phyloP scores from a whole-genome alignment of 2,888 invertebrate genomes.

The Himalopsyche tibetana region DNA sequence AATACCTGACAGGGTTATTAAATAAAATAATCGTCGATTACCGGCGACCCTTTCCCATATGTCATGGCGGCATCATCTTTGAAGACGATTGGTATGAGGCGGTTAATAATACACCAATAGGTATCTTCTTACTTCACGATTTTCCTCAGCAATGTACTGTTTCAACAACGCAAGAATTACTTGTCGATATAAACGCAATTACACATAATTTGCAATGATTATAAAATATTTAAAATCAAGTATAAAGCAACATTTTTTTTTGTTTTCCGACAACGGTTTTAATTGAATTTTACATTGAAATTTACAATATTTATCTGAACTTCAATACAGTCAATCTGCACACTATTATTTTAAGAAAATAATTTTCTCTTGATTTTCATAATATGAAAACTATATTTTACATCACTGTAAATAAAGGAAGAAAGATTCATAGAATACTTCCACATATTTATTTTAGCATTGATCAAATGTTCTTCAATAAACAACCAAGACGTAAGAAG shows the following conservation, averaged over 20 bases:
- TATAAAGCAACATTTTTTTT: background rate
- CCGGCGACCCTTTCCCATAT: conserved; percentile 6
- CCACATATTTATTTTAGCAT: no score
- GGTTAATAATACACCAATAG: background rate
- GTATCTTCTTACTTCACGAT: background rate
- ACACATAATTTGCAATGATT: conserved; percentile 12
- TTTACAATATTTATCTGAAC: no score
- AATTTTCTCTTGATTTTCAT: no score
- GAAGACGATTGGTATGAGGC: conserved; percentile 53
- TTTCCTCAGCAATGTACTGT: background rate
- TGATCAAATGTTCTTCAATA: no score
- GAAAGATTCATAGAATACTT: no score
- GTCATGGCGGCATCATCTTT: conserved; percentile 59
- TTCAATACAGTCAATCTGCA: no score
- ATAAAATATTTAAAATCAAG: background rate
- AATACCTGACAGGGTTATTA: conserved; percentile 43
- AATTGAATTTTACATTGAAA: no score
- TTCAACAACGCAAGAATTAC: background rate
- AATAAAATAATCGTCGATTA: conserved; percentile 48
- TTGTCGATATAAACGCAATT: background rate
- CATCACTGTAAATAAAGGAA: no score
- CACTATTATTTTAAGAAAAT: no score
- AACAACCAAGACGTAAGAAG: no score
- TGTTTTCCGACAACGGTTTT: background rate
- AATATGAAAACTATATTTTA: no score